Base-by-base conservation (phyloP, 2,113 vertebrate genomes). In the Eurystomus gularis region DNA sequence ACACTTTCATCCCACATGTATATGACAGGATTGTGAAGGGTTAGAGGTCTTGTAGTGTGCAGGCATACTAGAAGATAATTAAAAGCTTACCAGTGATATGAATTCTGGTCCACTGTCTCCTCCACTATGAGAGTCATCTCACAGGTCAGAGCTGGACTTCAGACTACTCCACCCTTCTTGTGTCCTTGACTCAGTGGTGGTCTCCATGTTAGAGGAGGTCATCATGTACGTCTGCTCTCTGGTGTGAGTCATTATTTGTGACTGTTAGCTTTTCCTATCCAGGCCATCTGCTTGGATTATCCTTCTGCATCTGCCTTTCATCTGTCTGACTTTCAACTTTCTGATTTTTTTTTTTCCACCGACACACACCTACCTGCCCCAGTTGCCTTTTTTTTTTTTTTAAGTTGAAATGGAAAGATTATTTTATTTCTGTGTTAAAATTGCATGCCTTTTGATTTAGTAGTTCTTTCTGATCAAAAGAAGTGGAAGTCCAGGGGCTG, bases 261-360 rank as follows among this genome's bases (percentile, higher is more conserved):
- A 55, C 82, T 81, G 51, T 90, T 95, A 29, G 26, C 20, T 89
- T 79, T 86, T 81, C 61, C 42, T 80, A 35, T 51, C 62, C 68
- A 49, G 61, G 18, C 70, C 73, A 69, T 91, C 73, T 91, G 75
- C 71, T 90, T 96, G 82, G 86, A 71, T 86, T 94, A 68, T 83
- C 19, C 48, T 83, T 75, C 31, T 83, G n/a, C 55, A 51, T 73
- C 66, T 90, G 82, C 51, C 77, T 78, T 91, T 73, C 37, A 57
- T 84, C 70, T 73, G 69, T 4, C 40, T 52, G 2, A 29, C 49
- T 31, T 21, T 19, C 11, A 42, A 12, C 42, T 42, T 42, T 4
- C 37, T 54, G 2, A 26, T 55, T 25, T 25, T 37, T 37, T 46
- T 39, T 82, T 69, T 48, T 13, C n/a, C 2, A 24, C 33, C 12